Evolutionary conservation across 2,113 vertebrate species (phyloP), one percentile per base, ranked within the genome.

Genomic region (Cyprinus carpio): DNA sequence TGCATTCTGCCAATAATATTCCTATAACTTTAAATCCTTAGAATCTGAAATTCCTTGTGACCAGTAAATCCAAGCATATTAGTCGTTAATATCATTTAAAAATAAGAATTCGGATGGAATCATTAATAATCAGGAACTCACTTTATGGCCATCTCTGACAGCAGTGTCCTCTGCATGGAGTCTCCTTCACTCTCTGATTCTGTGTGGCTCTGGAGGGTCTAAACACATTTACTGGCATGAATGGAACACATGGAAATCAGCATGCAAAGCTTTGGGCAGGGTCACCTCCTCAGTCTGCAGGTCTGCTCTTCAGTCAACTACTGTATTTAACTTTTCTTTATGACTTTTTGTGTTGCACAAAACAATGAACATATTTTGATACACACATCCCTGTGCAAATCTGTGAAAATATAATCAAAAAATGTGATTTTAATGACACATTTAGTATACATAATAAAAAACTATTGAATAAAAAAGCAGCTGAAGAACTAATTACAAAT

Each of bases 231-330:
- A 87, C 78, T 85, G 87, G 62, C 86, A 89, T 83, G 86, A 90
- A 91, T 92, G 92, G 93, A 94, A 94, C 85, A 91, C 93, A 95
- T 95, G 94, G 89, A 95, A 95, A 95, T 94, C 84, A 90, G 81
- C 85, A 95, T 95, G 95, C 94, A 95, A 95, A 95, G 89, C 88
- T 87, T 69, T 89, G 87, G 87, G 89, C 86, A 91, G 85, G 88
- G 84, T 89, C 89, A 85, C 90, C 90, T 88, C 88, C 75, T 9
- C 56, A 71, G 85, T 81, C 78, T 86, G 12, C 51, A 81, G 74
- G 65, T 81, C 78, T 69, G 77, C 43, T 46, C 11, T 1, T 46
- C 43, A 46, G 11, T 46, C 43, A 46, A 46, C 51, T 8, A n/a
- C n/a, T n/a, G n/a, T n/a, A 1, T 3, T 16, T 8, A 29, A 31